Evolutionary conservation across 2,888 invertebrate species (phyloP).

Genomic region (Amphimallon solstitiale): DNA sequence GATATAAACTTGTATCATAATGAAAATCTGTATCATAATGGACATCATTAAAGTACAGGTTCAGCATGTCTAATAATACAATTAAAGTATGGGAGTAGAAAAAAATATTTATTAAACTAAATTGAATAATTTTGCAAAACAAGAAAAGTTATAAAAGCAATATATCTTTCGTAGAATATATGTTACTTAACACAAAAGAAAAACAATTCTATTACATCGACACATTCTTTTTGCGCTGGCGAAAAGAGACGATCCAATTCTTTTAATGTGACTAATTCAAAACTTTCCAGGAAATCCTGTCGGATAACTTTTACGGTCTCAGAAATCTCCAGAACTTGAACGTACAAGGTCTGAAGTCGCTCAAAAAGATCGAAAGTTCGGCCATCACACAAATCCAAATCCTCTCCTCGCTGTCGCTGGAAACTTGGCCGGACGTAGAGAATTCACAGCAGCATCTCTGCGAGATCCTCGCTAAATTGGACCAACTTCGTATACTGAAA

Average conservation of each 20-base stretch:
- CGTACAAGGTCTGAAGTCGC: slow-evolving; percentile 76
- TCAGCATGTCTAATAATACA: too few species aligned
- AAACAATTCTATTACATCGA: neutral
- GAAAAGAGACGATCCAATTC: neutral
- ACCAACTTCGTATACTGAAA: slow-evolving; percentile 78
- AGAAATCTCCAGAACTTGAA: slow-evolving; percentile 78
- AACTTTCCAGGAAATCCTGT: slow-evolving; percentile 70
- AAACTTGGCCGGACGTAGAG: slow-evolving; percentile 81
- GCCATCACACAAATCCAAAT: slow-evolving; percentile 78
- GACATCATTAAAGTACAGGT: too few species aligned
- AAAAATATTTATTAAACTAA: neutral
- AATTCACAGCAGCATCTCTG: slow-evolving; percentile 71
- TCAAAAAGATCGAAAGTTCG: slow-evolving; percentile 80
- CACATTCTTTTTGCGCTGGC: neutral
- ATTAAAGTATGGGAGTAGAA: too few species aligned
- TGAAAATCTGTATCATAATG: too few species aligned
- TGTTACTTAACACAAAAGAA: too few species aligned
- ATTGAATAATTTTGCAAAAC: neutral
- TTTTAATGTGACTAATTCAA: slow-evolving; percentile 20
- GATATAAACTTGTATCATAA: too few species aligned
- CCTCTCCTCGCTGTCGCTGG: slow-evolving; percentile 75
- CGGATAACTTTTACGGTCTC: slow-evolving; percentile 77
- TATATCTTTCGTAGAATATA: too few species aligned
- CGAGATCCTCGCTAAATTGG: slow-evolving; percentile 76
- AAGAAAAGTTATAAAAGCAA: too few species aligned